Base-by-base conservation (phyloP, 2,113 vertebrate species). In the Electrona antarctica region DNA sequence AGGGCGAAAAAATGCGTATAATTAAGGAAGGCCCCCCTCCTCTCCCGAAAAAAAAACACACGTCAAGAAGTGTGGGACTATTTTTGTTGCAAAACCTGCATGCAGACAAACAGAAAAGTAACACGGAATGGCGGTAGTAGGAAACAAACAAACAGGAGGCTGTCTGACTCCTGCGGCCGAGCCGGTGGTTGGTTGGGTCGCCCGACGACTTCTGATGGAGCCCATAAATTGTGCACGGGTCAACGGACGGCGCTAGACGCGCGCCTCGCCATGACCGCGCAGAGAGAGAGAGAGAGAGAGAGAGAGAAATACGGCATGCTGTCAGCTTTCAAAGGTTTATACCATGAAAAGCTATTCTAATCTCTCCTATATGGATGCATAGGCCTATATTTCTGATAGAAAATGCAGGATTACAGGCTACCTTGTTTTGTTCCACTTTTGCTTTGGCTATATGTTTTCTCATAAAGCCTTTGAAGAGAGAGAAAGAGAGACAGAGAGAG, bases 51-150 rank as follows among this genome's bases (percentile, higher is more conserved):
- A 33, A 33, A 4, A 33, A 21, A 74, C 78, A 82, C 78, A 79
- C 78, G 86, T 69, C 71, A 86, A 87, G 83, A 41, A 41, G 33
- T 41, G 33, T 21, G 56, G 71, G 49, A 71, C 81, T 92, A 91
- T 92, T 92, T 92, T 73, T 88, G 75, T 83, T 83, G 71, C 79
- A 81, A 79, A 65, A 45, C 73, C 21, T 21, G 21, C 21, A 21
- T 69, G 88, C 61, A 69, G 85, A 92, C 90, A 92, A 91, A 89
- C 90, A 88, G 64, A 86, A 84, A 86, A 88, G 79, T 82, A 82
- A 90, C 84, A 77, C 80, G 74, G 79, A 85, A 88, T 69, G 82
- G 86, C 81, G 21, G 21, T 21, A 1, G 21, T 79, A 83, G 85
- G 5, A 41, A 41, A 41, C 33, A 88, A 85, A 91, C 91, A 92